Evolutionary conservation across 2,888 invertebrate species (phyloP), one percentile per base, ranked within the genome.

Genomic region (Resseliella maxima): DNA sequence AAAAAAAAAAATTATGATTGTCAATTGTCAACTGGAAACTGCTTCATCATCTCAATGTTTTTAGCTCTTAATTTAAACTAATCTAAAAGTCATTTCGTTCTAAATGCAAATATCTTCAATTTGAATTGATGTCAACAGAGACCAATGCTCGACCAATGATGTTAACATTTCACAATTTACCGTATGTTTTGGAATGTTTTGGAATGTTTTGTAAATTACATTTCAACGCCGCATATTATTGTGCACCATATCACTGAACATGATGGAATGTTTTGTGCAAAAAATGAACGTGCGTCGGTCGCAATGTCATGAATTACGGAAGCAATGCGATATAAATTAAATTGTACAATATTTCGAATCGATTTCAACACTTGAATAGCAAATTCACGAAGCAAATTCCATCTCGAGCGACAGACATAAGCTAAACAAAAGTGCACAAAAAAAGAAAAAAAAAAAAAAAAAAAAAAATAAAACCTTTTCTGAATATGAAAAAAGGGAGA

Each of bases 21-120:
- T 41, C 41, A 41, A 41, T 64, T 5, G 8, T 27, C 31, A 2
- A 15, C 8, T 64, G 3, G 24, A 2, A 81, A 35, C 36, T 35
- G 15, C 21, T 36, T 18, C 18, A 36, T 18, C n/a, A n/a, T 18
- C 6, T 38, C n/a, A 24, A 38, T 83, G 83, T 83, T 38, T 83
- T 2, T n/a, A n/a, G 41, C 15, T 36, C 38, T 83, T 83, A 38
- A 83, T 83, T 83, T 38, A 38, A 83, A 83, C 83, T 83, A 83
- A 83, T 83, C 36, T 38, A 83, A 83, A 83, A 83, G 83, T 83
- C 83, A 83, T 83, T 83, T 83, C 83, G n/a, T 83, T 83, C 38
- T 83, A 83, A 38, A 83, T 83, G 83, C 83, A 83, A 83, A 83
- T 83, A 83, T 83, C 12, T 83, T 38, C 38, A 38, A 83, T 1